A percentile compares a stretch with the other conserved stretches of the same genome.
Evolutionary conservation across 2,888 invertebrate species (phyloP).

Genomic region (Scelioninae gen. 1): DNA sequence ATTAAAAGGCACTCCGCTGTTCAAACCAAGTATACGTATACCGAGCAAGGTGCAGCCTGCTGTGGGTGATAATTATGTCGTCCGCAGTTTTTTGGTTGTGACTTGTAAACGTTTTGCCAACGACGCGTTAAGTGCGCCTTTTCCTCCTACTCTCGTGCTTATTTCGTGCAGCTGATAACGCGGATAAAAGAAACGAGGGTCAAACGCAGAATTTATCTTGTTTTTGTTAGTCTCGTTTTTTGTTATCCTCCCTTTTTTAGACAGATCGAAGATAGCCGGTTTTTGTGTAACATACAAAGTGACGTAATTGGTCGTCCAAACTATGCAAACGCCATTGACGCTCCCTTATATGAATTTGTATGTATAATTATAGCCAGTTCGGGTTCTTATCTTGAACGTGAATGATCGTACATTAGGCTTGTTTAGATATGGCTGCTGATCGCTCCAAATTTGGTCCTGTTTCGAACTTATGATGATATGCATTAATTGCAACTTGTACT

Average conservation of each 20-base stretch:
- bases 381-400: constrained; percentile 19
- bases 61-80: constrained; percentile 71
- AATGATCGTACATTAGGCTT: constrained; percentile 19
- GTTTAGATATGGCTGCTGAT: constrained; percentile 12
- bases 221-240: constrained; percentile 36
- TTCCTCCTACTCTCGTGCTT: constrained; percentile 49
- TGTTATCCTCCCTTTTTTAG: constrained; percentile 10
- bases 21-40: constrained; percentile 41
- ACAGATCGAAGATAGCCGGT: constrained; percentile 68
- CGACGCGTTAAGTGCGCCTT: constrained; percentile 62
- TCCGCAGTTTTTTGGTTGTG: constrained; percentile 60
- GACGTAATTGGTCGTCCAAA: constrained; percentile 68
- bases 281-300: constrained; percentile 66
- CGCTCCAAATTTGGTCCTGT: constrained; percentile 6
- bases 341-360: constrained; percentile 23
- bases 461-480: background rate
- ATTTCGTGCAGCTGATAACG: constrained; percentile 57
- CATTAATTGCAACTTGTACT: no score
- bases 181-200: constrained; percentile 49
- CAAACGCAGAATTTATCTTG: constrained; percentile 52
- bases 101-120: constrained; percentile 67
- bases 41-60: constrained; percentile 63
- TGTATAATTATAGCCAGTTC: constrained; percentile 41
- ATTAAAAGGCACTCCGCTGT: constrained; percentile 38
- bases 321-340: constrained; percentile 37